Evolutionary conservation across 2,113 vertebrate genomes (phyloP).

Genomic region (Heptranchias perlo): DNA sequence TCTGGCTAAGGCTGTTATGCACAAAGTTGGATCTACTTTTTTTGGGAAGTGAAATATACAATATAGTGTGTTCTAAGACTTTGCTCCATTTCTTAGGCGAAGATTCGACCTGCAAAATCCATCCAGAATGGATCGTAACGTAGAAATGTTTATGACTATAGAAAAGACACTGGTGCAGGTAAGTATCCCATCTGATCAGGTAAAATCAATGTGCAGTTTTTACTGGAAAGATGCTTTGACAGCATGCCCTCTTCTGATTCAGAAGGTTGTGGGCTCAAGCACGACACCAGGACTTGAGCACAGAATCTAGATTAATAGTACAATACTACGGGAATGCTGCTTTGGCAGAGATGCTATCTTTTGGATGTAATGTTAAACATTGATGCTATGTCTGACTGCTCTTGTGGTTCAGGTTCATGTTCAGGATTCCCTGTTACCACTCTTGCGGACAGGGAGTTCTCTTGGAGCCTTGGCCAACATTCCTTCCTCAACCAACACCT

Average conservation of each 20-base stretch:
- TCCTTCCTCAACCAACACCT: not conserved
- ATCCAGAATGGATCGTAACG: constrained; percentile 94
- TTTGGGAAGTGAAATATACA: not conserved
- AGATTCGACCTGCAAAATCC: constrained; percentile 96
- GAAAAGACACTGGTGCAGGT: constrained; percentile 96
- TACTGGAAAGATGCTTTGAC: not conserved
- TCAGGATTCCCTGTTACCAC: not conserved
- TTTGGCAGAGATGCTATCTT: not conserved
- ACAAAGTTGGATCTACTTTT: not conserved
- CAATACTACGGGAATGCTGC: not conserved
- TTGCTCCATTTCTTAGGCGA: constrained; percentile 60
- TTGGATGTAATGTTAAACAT: not conserved
- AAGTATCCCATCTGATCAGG: constrained; percentile 32
- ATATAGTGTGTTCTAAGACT: not conserved
- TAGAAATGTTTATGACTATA: constrained; percentile 98
- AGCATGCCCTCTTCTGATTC: not conserved
- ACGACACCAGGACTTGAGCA: not conserved
- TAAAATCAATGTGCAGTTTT: not conserved
- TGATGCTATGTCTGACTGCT: not conserved
- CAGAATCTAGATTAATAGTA: not conserved
- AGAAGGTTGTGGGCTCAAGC: not conserved
- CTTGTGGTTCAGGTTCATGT: not conserved
- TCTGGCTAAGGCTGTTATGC: not conserved
- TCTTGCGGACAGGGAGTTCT: not conserved
- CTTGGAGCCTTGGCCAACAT: not conserved